Evolutionary conservation across 2,113 vertebrate species (phyloP), one percentile per base, ranked within the genome.

Genomic region (Eolophus roseicapilla): DNA sequence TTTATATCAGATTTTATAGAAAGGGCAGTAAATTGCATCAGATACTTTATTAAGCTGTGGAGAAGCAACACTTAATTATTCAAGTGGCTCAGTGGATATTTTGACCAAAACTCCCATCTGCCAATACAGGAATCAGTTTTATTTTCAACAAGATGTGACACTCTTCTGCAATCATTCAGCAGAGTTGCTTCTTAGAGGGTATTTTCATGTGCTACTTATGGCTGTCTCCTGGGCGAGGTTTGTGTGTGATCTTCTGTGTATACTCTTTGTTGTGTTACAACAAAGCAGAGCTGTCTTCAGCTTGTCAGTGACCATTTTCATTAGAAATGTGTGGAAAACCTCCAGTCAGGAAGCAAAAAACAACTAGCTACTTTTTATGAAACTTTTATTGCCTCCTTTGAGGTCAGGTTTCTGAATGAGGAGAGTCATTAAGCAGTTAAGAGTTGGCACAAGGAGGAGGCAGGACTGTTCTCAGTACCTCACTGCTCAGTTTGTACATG

Each of bases 21-120:
- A 86, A 67, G 35, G 46, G 10, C 19, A 69, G 47, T 86, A 83
- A 88, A 82, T 88, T 90, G 18, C 35, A 27, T 74, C 62, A 76
- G 59, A 29, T 76, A 28, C 37, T 85, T 88, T 24, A 28, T 77
- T 85, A 49, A 27, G 41, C 49, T 9, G 6, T 44, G 37, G 65
- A 90, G 41, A 79, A 79, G 35, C 55, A 82, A 49, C 52, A 69
- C 62, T 82, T 94, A 79, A 76, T 91, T 96, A 87, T 77, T 92
- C 27, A 64, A 81, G 82, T 78, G 59, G 41, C 43, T 95, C 35
- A 24, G 55, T 91, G 75, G 73, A 59, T 93, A 86, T 91, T 96
- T 95, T 83, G 81, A 39, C 92, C 90, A 74, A 82, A 92, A 77
- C n/a, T 82, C 55, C 50, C 60, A 57, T 91, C 70, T 95, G 71